Conservation (phyloP, 2,888 invertebrate species). For the Cheilosia impressa region DNA sequence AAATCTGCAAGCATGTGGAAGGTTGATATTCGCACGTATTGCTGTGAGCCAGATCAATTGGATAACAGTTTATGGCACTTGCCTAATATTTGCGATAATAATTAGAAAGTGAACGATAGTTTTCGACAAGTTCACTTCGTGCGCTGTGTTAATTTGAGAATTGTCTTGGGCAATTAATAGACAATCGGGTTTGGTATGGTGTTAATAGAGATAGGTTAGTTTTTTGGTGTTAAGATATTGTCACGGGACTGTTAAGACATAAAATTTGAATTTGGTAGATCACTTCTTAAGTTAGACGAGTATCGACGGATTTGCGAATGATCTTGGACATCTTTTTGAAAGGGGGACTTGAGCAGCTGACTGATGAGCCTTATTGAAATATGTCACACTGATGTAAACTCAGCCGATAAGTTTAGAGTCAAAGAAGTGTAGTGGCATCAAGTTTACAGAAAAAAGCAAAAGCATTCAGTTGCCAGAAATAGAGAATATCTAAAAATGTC, state of each 20-base stretch:
- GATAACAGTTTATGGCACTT: slow-evolving; percentile 47
- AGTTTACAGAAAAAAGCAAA: too few relatives aligned
- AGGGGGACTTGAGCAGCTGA: too few relatives aligned
- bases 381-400: too few relatives aligned
- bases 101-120: slow-evolving; percentile 66
- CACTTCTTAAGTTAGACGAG: too few relatives aligned
- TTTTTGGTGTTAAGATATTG: neutral
- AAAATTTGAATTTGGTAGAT: too few relatives aligned
- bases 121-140: slow-evolving; percentile 33
- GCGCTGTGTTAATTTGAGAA: slow-evolving; percentile 20
- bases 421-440: too few relatives aligned
- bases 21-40: slow-evolving; percentile 15
- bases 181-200: neutral
- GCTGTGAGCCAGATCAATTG: slow-evolving; percentile 8
- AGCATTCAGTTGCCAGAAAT: too few relatives aligned
- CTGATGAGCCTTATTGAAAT: too few relatives aligned
- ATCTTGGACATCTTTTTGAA: too few relatives aligned
- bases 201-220: slow-evolving; percentile 32
- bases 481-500: too few relatives aligned
- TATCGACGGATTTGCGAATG: too few relatives aligned
- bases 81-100: slow-evolving; percentile 64
- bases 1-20: slow-evolving; percentile 49
- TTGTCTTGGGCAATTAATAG: slow-evolving; percentile 40
- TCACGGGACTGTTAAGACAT: neutral
- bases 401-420: too few relatives aligned